Evolutionary conservation across 2,888 invertebrate species (phyloP), one percentile per base, ranked within the genome.

Genomic region (Marasmarcha lunaedactyla): DNA sequence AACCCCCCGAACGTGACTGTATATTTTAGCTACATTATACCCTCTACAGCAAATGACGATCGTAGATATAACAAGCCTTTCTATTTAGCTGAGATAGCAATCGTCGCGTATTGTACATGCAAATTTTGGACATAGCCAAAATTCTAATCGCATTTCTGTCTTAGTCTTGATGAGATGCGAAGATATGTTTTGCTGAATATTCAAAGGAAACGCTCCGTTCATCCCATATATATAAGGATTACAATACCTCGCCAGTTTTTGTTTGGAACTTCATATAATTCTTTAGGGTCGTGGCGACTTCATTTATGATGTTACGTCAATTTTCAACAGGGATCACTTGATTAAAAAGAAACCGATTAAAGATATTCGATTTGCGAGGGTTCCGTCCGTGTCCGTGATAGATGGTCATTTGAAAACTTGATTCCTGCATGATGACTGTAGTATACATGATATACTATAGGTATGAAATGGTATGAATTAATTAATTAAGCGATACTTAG

Each of bases 61-160:
- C 2, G 10, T 11, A 30, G 3, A 20, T 20, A n/a, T 20, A 20
- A 7, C 20, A 20, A 20, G 20, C 20, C 7, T 20, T n/a, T n/a
- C n/a, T 7, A 30, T 11, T 7, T n/a, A n/a, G 30, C 30, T 11
- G 20, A 20, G 3, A 3, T 20, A 25, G 11, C 30, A 30, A 7
- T 42, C 33, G 43, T 42, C 10, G 6, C 2, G 9, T 7, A 10
- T n/a, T 11, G 30, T 30, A 30, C 11, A 38, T 46, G 43, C 38
- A 49, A 49, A 54, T 56, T 58, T 51, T 50, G 52, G 49, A 47
- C 48, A 42, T 47, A 46, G 45, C 37, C 47, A 41, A 49, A 46
- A 46, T 43, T 48, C 45, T 54, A 59, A 57, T 55, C 51, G 45
- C 46, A 53, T 57, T 57, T 52, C 43, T 52, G 49, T 52, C 56